These are phyloP conservation scores for Laterallus jamaicensis DNA, from an alignment of 2,113 vertebrate genomes.

Conservation along the genomic window DNA sequence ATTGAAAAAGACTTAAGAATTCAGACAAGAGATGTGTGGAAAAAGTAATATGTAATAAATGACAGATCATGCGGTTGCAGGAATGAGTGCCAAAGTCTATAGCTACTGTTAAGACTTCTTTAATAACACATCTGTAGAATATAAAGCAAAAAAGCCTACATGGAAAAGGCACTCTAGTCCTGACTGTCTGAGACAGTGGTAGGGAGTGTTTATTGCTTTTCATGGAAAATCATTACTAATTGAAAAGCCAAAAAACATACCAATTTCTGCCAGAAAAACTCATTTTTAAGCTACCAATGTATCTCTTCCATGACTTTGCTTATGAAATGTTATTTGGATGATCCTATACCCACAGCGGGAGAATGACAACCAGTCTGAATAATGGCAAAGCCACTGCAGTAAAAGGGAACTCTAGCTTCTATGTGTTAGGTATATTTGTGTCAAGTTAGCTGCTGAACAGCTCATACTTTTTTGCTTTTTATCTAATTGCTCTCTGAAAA, in stretches of 20 bases:
- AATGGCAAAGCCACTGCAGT: not conserved
- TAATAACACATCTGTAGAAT: slow-evolving; percentile 52
- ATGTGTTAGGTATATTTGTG: not conserved
- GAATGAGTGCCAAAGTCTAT: slow-evolving; percentile 18
- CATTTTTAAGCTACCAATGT: not conserved
- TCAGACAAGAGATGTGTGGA: slow-evolving; percentile 20
- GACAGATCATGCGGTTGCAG: not conserved
- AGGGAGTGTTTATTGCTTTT: slow-evolving; percentile 42
- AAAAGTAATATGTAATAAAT: slow-evolving; percentile 37
- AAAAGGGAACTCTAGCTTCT: not conserved
- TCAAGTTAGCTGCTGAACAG: not conserved
- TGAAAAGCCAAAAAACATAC: slow-evolving; percentile 51
- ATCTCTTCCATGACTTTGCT: slow-evolving; percentile 21
- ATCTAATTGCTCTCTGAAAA: not conserved
- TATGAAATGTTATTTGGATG: slow-evolving; percentile 28
- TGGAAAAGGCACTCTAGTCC: slow-evolving; percentile 40
- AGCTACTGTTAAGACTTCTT: slow-evolving; percentile 43
- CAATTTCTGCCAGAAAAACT: slow-evolving; percentile 27
- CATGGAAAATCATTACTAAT: slow-evolving; percentile 52
- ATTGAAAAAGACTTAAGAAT: slow-evolving; percentile 1
- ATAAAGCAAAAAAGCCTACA: slow-evolving; percentile 29
- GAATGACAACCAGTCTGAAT: not conserved
- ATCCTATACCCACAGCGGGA: not conserved
- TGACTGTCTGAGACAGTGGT: not conserved
- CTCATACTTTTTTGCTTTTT: not conserved